Base-by-base conservation (phyloP, 2,113 vertebrate genomes). In the Xerus inauris region DNA sequence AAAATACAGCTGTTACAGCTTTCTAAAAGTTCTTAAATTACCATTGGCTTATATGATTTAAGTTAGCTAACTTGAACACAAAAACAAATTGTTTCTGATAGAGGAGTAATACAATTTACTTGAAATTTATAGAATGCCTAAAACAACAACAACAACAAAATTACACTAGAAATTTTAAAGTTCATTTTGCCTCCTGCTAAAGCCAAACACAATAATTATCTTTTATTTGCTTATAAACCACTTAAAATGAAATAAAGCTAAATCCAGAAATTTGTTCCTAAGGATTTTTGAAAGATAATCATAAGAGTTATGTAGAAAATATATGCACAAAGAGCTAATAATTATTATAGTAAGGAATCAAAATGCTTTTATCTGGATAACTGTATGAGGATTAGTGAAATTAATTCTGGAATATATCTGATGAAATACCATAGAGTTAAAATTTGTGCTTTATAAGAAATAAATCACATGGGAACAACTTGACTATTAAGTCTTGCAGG, bases 161-260 rank as follows among this genome's bases (percentile, higher is more conserved):
- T n/a, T n/a, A n/a, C n/a, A n/a, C n/a, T n/a, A n/a, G n/a, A n/a
- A n/a, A 80, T 75, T 84, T 32, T 69, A 69, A 80, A 94, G 71
- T 35, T 95, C 8, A 51, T 91, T 97, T 93, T 72, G 28, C 71
- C n/a, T n/a, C n/a, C n/a, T n/a, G n/a, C n/a, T n/a, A n/a, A n/a
- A n/a, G n/a, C n/a, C 81, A 96, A 92, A 73, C 73, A 28, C 13
- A 90, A 35, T 81, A 49, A 24, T 47, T 87, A 24, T 54, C 90
- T 94, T 89, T 57, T 81, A 89, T 96, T 65, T 77, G 6, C 32
- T 96, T 88, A 47, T 96, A 95, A 94, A 83, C n/a, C 6, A 26
- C 62, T 85, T 89, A 64, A 87, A 96, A 93, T 95, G 75, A 40
- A 87, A 49, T 88, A 79, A 94, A 87, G 51, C 62, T n/a, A n/a